phyloP scores from a whole-genome alignment of 2,888 invertebrate species.

The Antitype chi region DNA sequence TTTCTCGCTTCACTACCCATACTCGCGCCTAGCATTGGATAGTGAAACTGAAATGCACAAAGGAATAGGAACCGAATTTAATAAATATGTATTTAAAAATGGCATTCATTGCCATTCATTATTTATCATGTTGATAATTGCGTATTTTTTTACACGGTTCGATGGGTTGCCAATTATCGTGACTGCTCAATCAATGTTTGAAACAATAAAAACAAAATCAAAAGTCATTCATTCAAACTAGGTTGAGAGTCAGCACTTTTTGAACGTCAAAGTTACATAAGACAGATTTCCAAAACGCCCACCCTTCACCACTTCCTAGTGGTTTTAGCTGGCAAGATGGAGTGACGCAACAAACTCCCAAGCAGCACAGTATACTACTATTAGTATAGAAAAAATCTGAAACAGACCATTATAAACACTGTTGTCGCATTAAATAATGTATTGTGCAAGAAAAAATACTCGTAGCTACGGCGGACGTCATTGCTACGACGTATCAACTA shows the following conservation, averaged over 20 bases:
- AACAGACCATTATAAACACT: not conserved
- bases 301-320: too few species aligned
- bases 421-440: not conserved
- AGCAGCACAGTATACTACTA: too few species aligned
- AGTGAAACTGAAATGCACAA: constrained; percentile 19
- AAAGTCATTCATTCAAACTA: too few species aligned
- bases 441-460: not conserved
- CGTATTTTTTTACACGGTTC: constrained; percentile 12
- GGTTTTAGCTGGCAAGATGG: too few species aligned
- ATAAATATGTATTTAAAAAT: constrained; percentile 18
- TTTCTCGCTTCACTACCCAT: constrained; percentile 13
- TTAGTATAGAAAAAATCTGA: constrained; percentile 8
- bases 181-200: not conserved
- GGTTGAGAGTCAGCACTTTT: too few species aligned
- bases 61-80: constrained; percentile 3
- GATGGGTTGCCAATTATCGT: not conserved
- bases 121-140: constrained; percentile 18
- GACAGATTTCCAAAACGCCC: too few species aligned
- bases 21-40: not conserved
- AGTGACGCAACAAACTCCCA: too few species aligned
- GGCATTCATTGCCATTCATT: constrained; percentile 6
- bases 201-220: too few species aligned
- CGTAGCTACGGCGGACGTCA: constrained; percentile 18
- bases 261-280: too few species aligned
- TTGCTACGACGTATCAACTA: constrained; percentile 21